Conservation (phyloP, 2,888 invertebrate genomes). For the Synergus itoensis region DNA sequence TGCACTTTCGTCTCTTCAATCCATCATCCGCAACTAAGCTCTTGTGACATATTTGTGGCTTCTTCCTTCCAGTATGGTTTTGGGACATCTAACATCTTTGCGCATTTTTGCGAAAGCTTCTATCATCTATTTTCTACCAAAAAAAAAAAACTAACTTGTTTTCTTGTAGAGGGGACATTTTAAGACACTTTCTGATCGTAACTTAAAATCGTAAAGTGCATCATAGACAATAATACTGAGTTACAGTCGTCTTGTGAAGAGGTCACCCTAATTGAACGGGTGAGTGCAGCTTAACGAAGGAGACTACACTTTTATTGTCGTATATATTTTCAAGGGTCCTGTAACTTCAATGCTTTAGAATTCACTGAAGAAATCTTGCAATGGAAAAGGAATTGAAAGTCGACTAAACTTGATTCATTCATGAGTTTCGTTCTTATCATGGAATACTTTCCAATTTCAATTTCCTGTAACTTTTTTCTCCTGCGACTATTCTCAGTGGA, state of each 20-base stretch:
- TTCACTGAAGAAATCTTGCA: not conserved
- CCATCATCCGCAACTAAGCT: conserved; percentile 28
- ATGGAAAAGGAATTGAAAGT: too few relatives aligned
- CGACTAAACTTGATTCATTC: too few relatives aligned
- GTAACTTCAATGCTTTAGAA: not conserved
- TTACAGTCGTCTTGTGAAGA: not conserved
- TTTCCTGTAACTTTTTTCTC: too few relatives aligned
- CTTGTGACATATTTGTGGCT: conserved; percentile 28
- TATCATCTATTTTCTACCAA: not conserved
- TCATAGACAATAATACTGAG: conserved; percentile 8
- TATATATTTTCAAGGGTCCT: not conserved
- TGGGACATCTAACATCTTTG: conserved; percentile 11
- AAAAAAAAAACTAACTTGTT: not conserved
- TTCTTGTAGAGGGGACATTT: conserved; percentile 3
- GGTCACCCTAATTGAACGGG: not conserved
- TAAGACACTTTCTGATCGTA: not conserved
- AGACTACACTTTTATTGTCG: not conserved
- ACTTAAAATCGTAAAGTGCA: conserved; percentile 15
- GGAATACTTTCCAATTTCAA: too few relatives aligned
- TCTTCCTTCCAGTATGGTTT: conserved; percentile 18
- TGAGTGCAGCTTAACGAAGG: not conserved
- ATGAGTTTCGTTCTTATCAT: too few relatives aligned
- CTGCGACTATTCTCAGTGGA: too few relatives aligned
- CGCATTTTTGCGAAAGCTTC: conserved; percentile 13
- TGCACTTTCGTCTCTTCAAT: conserved; percentile 29